Conservation (phyloP, 2,888 invertebrate genomes). For the Parelbella ahira region DNA sequence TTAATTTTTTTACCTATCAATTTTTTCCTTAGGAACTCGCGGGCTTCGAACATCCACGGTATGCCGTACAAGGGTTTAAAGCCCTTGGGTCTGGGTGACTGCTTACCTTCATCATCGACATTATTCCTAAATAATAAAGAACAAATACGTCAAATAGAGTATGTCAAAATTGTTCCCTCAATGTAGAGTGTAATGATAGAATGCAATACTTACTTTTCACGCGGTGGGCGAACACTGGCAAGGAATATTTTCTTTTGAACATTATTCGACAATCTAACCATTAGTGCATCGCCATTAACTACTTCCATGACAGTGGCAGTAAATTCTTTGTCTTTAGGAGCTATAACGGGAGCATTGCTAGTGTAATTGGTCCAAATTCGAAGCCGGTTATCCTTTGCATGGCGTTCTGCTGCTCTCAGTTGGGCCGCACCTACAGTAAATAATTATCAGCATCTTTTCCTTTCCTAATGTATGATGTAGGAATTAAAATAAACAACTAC, state of each 20-base stretch:
- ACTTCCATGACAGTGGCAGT: constrained; percentile 92
- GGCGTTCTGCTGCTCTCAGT: constrained; percentile 90
- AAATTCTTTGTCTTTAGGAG: constrained; percentile 90
- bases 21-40: constrained; percentile 97
- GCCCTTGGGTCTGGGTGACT: constrained; percentile 85
- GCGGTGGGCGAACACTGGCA: constrained; percentile 96
- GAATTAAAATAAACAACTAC: too few relatives aligned
- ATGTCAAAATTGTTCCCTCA: too few relatives aligned
- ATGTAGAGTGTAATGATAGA: too few relatives aligned
- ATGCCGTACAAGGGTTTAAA: constrained; percentile 97
- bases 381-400: constrained; percentile 91
- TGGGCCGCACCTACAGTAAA: constrained; percentile 89
- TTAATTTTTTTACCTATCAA: constrained; percentile 96
- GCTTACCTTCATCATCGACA: constrained; percentile 84
- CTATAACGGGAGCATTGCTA: constrained; percentile 85
- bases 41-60: constrained; percentile 99
- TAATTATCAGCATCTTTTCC: too few relatives aligned
- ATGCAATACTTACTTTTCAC: constrained; percentile 84
- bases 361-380: constrained; percentile 96
- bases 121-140: constrained; percentile 52
- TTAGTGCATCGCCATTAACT: constrained; percentile 95
- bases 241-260: constrained; percentile 95
- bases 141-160: too few relatives aligned
- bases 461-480: too few relatives aligned
- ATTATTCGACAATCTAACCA: constrained; percentile 89